These are phyloP conservation scores for Piscicola geometra DNA, from an alignment of 2,888 invertebrate species.

Conservation along the genomic window DNA sequence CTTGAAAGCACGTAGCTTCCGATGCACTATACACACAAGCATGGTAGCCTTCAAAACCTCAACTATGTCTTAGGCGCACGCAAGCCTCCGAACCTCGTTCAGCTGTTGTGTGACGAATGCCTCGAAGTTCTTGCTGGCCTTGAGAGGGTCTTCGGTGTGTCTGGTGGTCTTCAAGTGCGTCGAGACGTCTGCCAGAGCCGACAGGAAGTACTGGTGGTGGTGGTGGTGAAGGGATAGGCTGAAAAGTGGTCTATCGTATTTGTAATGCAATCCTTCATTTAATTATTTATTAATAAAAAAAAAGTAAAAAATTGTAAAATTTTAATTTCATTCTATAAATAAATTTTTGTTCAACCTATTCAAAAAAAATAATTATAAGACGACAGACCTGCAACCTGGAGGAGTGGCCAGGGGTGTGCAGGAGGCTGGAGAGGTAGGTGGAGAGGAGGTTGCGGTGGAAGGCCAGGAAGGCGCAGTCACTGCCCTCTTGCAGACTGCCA, in stretches of 20 bases:
- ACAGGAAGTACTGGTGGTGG: constrained; percentile 58
- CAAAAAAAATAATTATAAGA: not conserved
- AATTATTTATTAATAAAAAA: not conserved
- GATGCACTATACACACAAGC: not conserved
- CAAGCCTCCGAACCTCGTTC: not conserved
- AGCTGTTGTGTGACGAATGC: not conserved
- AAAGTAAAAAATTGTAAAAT: not conserved
- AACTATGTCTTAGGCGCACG: not conserved
- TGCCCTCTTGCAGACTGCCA: constrained; percentile 62
- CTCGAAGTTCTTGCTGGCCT: constrained; percentile 46
- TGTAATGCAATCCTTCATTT: too few relatives aligned
- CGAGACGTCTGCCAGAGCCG: constrained; percentile 58
- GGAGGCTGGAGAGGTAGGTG: constrained; percentile 70
- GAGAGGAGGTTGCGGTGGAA: constrained; percentile 76
- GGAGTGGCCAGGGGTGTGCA: constrained; percentile 66
- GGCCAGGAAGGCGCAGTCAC: constrained; percentile 72
- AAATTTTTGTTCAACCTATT: not conserved
- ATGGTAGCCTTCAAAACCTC: not conserved
- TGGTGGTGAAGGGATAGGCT: not conserved
- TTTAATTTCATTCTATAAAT: not conserved
- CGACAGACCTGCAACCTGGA: constrained; percentile 62
- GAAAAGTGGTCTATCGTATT: too few relatives aligned
- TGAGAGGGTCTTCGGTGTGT: constrained; percentile 50
- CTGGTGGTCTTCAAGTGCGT: constrained; percentile 49
- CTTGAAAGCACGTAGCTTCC: constrained; percentile 47